Percentiles rank a stretch among this genome's conserved stretches.
phyloP scores from a whole-genome alignment of 92 coral and sea anemone species.

The Bergia puertoricense region DNA sequence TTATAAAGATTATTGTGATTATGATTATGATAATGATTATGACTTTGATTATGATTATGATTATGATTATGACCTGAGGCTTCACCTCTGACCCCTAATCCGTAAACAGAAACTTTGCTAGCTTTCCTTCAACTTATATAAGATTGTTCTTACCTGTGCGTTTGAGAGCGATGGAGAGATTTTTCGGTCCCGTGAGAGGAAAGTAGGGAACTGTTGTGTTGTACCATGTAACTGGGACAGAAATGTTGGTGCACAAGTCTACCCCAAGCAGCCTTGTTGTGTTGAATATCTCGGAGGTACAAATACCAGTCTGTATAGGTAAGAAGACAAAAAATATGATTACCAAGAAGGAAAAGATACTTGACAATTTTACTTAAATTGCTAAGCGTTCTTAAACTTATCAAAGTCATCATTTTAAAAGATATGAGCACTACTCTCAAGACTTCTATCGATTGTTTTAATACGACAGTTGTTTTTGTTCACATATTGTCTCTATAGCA shows the following conservation, averaged over 20 bases:
- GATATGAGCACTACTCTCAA: too few relatives aligned
- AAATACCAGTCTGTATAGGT: conserved; percentile 57
- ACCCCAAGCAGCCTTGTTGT: conserved; percentile 55
- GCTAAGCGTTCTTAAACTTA: not conserved
- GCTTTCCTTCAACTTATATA: too few relatives aligned
- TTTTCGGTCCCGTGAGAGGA: conserved; percentile 71
- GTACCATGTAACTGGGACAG: conserved; percentile 74
- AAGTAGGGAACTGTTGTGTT: conserved; percentile 58
- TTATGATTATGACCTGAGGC: too few relatives aligned
- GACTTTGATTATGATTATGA: too few relatives aligned
- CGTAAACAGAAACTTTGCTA: too few relatives aligned
- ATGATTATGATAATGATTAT: too few relatives aligned
- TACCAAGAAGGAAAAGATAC: not conserved
- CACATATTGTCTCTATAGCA: too few relatives aligned
- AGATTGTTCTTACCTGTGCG: conserved; percentile 37
- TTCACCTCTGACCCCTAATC: too few relatives aligned
- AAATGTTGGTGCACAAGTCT: conserved; percentile 64
- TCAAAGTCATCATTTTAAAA: too few relatives aligned
- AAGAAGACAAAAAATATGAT: not conserved
- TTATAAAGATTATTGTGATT: too few relatives aligned
- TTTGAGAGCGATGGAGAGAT: conserved; percentile 58
- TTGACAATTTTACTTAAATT: not conserved
- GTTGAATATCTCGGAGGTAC: conserved; percentile 61
- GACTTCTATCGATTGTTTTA: not conserved
- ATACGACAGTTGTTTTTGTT: too few relatives aligned